Base-by-base conservation (phyloP, 2,797 vertebrate genomes). In the Labeo calbasu region DNA sequence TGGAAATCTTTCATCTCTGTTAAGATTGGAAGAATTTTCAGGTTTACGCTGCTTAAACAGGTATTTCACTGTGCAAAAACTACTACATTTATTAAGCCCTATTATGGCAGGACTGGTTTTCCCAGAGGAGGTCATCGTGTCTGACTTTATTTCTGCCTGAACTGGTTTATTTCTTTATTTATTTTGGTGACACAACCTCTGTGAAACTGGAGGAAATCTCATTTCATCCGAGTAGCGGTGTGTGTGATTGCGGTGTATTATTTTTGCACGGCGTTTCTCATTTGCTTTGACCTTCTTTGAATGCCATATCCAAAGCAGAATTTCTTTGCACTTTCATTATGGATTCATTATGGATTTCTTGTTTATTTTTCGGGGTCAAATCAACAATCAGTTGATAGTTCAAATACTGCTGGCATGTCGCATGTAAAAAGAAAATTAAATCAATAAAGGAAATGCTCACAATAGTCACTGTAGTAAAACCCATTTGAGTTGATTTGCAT, bases 261-360 rank as follows among this genome's bases (percentile, higher is more conserved):
- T 82, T 75, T 82, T 82, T 75, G 50, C 57, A 23, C 25, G 14
- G n/a, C 46, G 32, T 25, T 75, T 65, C 57, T 73, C 9, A 53
- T 75, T 75, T 66, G 53, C 25, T 66, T 50, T 82, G 43, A 75
- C 70, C 69, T 82, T 66, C 46, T 32, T 72, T 81, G 69, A 72
- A 72, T 50, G 48, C 53, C 19, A 32, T 72, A 50, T 61, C 28
- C 50, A 53, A 36, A 75, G 61, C 43, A n/a, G n/a, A 53, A 23
- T 25, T 82, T 73, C 3, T 75, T 51, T 82, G 21, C 46, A 9
- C 21, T 66, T 79, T 50, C 13, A 21, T 28, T 50, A 65, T 28
- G 14, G 43, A 50, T 72, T 73, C 17, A 21, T 46, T 28, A 21
- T 28, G n/a, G 23, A 48, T 48, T 55, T 43, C 17, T 55, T 75